Evolutionary conservation across 2,888 invertebrate genomes (phyloP).

Genomic region (Lasioglossum oenotherae): DNA sequence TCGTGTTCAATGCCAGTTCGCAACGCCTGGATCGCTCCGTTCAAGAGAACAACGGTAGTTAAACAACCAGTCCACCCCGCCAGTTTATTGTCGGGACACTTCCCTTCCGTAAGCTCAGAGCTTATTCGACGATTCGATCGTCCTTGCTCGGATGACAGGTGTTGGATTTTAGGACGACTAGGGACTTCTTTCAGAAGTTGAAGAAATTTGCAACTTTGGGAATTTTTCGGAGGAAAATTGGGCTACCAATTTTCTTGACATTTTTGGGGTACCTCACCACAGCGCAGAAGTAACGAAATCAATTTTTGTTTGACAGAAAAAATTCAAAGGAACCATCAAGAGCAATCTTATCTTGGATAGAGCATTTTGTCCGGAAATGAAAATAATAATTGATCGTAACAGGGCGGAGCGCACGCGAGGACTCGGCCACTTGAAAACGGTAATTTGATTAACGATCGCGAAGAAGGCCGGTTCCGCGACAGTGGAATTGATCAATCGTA

Average conservation of each 20-base stretch:
- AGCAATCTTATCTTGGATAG: background rate
- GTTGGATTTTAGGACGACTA: background rate
- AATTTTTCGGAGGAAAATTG: background rate
- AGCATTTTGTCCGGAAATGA: background rate
- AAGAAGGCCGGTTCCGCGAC: background rate
- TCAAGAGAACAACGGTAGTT: background rate
- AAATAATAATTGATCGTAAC: background rate
- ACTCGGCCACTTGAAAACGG: background rate
- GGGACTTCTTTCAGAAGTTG: background rate
- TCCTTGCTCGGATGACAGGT: background rate
- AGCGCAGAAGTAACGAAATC: background rate
- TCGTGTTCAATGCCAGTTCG: background rate
- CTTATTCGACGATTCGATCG: background rate
- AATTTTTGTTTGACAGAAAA: background rate
- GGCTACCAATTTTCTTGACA: no score
- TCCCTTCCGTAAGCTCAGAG: background rate
- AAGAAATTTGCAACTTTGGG: background rate
- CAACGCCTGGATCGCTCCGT: background rate
- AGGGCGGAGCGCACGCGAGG: background rate
- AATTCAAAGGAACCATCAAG: background rate
- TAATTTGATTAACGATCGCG: background rate
- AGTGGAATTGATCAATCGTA: slow-evolving; percentile 2
- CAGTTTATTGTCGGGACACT: background rate
- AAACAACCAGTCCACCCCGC: background rate
- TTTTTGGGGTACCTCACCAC: background rate